phyloP scores from a whole-genome alignment of 2,113 vertebrate species.

The Cromileptes altivelis region DNA sequence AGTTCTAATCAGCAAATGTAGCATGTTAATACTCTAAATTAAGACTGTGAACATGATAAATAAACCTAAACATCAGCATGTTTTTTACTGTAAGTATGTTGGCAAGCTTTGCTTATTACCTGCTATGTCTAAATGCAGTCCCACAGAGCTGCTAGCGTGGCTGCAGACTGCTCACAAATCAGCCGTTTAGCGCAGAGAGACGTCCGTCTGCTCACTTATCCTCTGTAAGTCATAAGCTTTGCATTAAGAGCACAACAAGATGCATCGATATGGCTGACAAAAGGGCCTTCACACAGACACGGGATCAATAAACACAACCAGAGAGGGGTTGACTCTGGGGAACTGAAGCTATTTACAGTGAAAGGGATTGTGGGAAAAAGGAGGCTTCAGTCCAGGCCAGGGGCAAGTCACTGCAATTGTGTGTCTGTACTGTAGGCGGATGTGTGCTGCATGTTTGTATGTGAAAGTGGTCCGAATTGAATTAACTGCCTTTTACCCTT shows the following conservation, averaged over 20 bases:
- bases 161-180: constrained; percentile 14
- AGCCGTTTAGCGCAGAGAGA: not conserved
- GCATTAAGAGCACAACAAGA: constrained; percentile 23
- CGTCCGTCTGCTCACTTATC: constrained; percentile 4
- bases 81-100: not conserved
- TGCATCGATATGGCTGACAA: constrained; percentile 33
- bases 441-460: constrained; percentile 11
- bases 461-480: constrained; percentile 59
- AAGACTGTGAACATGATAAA: not conserved
- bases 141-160: not conserved
- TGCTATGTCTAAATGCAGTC: not conserved
- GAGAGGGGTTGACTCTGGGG: constrained; percentile 38
- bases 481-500: constrained; percentile 52
- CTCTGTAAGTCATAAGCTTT: constrained; percentile 39
- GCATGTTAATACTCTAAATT: not conserved
- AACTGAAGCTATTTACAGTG: constrained; percentile 68
- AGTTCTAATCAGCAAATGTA: not conserved
- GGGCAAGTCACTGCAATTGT: not conserved
- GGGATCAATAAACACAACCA: constrained; percentile 61
- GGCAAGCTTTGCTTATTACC: not conserved
- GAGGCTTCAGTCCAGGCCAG: not conserved
- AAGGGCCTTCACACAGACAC: constrained; percentile 27
- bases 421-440: not conserved
- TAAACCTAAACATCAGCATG: not conserved
- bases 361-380: constrained; percentile 38